Evolutionary conservation across 2,797 vertebrate genomes (phyloP).

Genomic region (Aldrovandia affinis): DNA sequence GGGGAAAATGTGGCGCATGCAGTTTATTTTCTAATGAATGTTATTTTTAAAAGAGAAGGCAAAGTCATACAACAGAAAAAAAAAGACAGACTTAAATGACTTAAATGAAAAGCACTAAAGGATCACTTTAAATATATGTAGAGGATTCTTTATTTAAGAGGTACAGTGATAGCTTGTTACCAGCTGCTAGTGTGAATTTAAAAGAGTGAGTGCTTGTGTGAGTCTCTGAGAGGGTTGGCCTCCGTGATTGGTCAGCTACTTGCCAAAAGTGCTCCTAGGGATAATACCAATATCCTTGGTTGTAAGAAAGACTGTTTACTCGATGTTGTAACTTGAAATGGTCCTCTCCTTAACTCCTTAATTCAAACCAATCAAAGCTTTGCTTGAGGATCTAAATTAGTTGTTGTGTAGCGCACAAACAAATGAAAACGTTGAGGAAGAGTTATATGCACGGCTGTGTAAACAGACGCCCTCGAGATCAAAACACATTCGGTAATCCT

Average conservation of each 20-base stretch:
- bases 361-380: constrained; percentile 52
- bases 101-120: constrained; percentile 48
- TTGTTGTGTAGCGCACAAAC: constrained; percentile 66
- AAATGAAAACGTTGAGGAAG: constrained; percentile 63
- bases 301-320: constrained; percentile 78
- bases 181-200: constrained; percentile 59
- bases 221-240: constrained; percentile 68
- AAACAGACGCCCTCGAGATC: background rate
- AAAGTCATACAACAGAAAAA: constrained; percentile 39
- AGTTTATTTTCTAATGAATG: constrained; percentile 55
- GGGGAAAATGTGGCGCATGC: constrained; percentile 35
- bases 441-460: constrained; percentile 74
- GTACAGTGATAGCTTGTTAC: constrained; percentile 49
- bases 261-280: constrained; percentile 77
- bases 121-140: constrained; percentile 51
- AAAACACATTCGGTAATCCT: background rate
- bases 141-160: constrained; percentile 55
- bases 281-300: constrained; percentile 66
- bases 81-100: constrained; percentile 33
- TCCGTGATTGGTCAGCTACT: constrained; percentile 77
- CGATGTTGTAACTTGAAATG: constrained; percentile 75
- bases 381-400: constrained; percentile 49
- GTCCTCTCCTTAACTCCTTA: constrained; percentile 63
- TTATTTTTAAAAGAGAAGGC: constrained; percentile 39
- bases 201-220: constrained; percentile 61